Conservation (phyloP, 2,113 vertebrate species). For the Jacana jacana region DNA sequence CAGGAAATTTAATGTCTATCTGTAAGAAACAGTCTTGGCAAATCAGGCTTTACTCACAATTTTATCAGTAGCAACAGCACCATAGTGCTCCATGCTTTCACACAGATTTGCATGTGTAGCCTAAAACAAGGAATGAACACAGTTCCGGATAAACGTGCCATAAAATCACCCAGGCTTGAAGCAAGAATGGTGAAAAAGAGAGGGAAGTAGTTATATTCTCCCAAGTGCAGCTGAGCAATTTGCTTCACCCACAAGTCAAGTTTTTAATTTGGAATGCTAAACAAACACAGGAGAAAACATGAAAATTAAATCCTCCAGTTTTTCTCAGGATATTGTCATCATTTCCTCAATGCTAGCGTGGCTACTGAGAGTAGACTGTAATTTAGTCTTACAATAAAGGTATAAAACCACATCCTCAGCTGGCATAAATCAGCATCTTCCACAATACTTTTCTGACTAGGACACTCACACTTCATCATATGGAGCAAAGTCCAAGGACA, state of each 20-base stretch:
- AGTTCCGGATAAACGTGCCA: neutral
- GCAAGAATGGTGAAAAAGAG: neutral
- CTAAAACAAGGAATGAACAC: neutral
- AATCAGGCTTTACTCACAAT: neutral
- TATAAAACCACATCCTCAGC: neutral
- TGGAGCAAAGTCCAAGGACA: neutral
- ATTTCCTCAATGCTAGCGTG: neutral
- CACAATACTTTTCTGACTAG: neutral
- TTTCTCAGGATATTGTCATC: neutral
- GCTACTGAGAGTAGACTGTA: neutral
- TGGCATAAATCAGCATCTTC: neutral
- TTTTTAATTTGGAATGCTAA: neutral
- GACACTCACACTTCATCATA: neutral
- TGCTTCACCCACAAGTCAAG: neutral
- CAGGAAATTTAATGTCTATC: neutral
- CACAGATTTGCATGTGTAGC: neutral
- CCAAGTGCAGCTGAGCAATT: neutral
- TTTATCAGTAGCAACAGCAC: neutral
- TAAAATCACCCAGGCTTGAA: neutral
- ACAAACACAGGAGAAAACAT: neutral
- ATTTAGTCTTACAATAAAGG: neutral
- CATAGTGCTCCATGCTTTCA: neutral
- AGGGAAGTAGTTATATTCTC: neutral
- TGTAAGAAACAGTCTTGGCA: neutral
- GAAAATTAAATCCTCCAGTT: neutral